Conservation (phyloP, 1,140 invertebrate genomes). For the Sitophilus oryzae region DNA sequence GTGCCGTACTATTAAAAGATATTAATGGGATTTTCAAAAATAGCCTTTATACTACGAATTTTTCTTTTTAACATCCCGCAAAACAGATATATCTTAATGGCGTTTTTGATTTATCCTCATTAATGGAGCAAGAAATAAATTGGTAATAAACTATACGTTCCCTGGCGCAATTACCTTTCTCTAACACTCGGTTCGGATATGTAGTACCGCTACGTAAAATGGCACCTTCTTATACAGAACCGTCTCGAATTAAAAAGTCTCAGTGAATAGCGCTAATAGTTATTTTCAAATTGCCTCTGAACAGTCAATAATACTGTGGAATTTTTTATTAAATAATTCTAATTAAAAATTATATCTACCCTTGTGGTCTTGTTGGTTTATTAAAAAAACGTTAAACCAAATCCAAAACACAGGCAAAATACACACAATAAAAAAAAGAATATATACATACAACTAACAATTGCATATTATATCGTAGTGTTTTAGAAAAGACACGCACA, state of each 20-base stretch:
- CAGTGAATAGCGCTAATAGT: no score
- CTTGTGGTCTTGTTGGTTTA: no score
- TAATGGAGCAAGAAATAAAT: constrained; percentile 26
- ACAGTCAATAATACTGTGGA: no score
- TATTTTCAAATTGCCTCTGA: no score
- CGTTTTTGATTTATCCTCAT: constrained; percentile 23
- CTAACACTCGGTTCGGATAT: constrained; percentile 23
- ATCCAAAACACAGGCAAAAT: no score
- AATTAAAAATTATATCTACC: no score
- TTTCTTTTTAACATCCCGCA: not conserved
- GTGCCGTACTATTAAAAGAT: not conserved
- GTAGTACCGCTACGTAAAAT: constrained; percentile 25
- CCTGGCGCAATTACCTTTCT: constrained; percentile 24
- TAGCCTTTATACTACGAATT: not conserved
- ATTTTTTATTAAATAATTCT: no score
- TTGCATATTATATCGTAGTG: no score
- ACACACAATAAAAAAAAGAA: no score
- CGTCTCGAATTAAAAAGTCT: constrained; percentile 22
- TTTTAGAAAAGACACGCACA: no score
- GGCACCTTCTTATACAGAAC: constrained; percentile 21
- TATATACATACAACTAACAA: no score
- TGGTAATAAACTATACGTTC: constrained; percentile 27
- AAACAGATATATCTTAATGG: constrained; percentile 17
- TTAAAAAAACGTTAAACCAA: no score
- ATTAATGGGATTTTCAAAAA: not conserved